These are phyloP conservation scores for Myrmophylax atrothorax DNA, from an alignment of 2,113 vertebrate genomes.

Conservation along the genomic window DNA sequence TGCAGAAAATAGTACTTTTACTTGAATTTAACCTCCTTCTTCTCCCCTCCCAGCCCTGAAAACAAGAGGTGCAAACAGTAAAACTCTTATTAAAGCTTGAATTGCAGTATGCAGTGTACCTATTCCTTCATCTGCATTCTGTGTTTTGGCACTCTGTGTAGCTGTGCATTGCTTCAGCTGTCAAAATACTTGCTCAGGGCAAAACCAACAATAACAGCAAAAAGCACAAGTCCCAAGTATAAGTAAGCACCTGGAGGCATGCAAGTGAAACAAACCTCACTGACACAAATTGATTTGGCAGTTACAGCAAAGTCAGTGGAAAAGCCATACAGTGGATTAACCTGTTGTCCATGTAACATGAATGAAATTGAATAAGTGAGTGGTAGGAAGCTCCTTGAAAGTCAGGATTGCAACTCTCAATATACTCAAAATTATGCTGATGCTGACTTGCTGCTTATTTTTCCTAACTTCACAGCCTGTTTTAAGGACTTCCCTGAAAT, in stretches of 20 bases:
- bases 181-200: background rate
- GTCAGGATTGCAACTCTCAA: background rate
- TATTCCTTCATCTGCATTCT: background rate
- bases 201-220: background rate
- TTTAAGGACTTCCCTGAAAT: background rate
- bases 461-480: background rate
- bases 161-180: background rate
- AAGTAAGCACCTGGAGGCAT: background rate
- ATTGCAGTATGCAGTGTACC: background rate
- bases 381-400: background rate
- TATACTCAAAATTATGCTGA: background rate
- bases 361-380: constrained; percentile 3
- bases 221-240: background rate
- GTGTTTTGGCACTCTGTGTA: background rate
- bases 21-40: background rate
- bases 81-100: background rate
- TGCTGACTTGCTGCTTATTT: background rate
- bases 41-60: background rate
- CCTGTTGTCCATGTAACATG: background rate
- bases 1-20: background rate
- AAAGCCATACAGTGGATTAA: background rate
- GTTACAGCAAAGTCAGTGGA: background rate
- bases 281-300: constrained; percentile 44
- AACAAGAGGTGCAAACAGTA: background rate
- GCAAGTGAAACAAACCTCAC: background rate